These are phyloP conservation scores for Elymnias hypermnestra DNA, from an alignment of 1,140 invertebrate genomes.

Conservation along the genomic window DNA sequence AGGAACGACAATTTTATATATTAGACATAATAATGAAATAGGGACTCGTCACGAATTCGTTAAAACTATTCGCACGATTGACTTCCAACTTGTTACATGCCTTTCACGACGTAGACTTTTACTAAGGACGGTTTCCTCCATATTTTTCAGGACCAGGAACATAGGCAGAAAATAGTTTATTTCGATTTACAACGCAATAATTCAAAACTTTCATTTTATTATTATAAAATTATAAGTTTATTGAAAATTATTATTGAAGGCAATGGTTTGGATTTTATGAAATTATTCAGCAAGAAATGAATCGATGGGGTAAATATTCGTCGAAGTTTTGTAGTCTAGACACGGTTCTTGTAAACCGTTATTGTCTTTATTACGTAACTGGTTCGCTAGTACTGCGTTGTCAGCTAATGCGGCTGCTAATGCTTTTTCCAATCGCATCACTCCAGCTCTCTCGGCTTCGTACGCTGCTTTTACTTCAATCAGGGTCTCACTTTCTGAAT, in stretches of 20 bases:
- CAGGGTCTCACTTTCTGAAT: conserved; percentile 31
- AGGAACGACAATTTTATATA: too few relatives aligned
- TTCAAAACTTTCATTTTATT: too few relatives aligned
- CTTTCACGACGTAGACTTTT: too few relatives aligned
- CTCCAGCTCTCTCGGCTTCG: conserved; percentile 44
- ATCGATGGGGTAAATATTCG: conserved; percentile 47
- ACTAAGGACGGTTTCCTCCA: too few relatives aligned
- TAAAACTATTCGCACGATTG: too few relatives aligned
- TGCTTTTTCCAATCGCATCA: conserved; percentile 39
- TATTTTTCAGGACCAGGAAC: too few relatives aligned
- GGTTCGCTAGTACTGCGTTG: conserved; percentile 40
- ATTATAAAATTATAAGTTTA: too few relatives aligned
- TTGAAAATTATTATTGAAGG: neutral
- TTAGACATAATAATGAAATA: too few relatives aligned
- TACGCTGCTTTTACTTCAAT: conserved; percentile 39
- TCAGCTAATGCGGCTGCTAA: conserved; percentile 45
- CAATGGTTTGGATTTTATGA: neutral
- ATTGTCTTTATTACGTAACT: conserved; percentile 34
- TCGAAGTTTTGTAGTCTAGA: conserved; percentile 12
- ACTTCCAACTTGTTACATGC: too few relatives aligned
- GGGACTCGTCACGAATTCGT: too few relatives aligned
- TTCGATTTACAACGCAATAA: too few relatives aligned
- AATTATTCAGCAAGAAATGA: conserved; percentile 54
- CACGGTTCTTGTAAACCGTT: conserved; percentile 14
- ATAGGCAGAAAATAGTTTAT: too few relatives aligned